phyloP scores from a whole-genome alignment of 2,888 invertebrate species.

The Disparrhopalites patrizii region DNA sequence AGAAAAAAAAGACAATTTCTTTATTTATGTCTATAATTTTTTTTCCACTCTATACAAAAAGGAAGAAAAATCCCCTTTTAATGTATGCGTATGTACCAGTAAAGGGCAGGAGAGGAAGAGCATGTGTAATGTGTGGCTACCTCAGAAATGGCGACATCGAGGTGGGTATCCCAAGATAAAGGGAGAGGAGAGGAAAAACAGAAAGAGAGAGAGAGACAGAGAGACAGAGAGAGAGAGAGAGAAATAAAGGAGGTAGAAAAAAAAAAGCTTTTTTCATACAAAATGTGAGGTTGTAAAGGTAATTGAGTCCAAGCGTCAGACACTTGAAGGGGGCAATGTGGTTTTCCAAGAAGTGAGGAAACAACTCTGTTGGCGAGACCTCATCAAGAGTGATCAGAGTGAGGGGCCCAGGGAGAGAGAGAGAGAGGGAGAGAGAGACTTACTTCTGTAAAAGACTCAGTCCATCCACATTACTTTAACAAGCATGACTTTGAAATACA shows the following conservation, averaged over 20 bases:
- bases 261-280: too few relatives aligned
- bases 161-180: too few relatives aligned
- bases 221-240: constrained; percentile 15
- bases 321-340: constrained; percentile 26
- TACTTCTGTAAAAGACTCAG: too few relatives aligned
- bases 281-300: constrained; percentile 18
- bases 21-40: too few relatives aligned
- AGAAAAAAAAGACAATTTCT: too few relatives aligned
- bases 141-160: neutral
- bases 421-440: constrained; percentile 9
- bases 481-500: too few relatives aligned
- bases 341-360: constrained; percentile 24
- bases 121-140: neutral
- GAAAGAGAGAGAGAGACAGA: neutral
- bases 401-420: neutral
- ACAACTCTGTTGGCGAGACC: constrained; percentile 12
- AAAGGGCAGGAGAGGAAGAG: neutral
- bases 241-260: too few relatives aligned
- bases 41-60: too few relatives aligned
- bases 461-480: too few relatives aligned
- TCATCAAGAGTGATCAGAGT: neutral
- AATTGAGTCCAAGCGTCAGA: constrained; percentile 18
- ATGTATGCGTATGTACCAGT: neutral
- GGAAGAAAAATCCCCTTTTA: too few relatives aligned
- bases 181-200: too few relatives aligned